Percentiles rank a stretch among this genome's conserved stretches.
Evolutionary conservation across 2,888 invertebrate genomes (phyloP).

Genomic region (Sepioteuthis lessoniana): DNA sequence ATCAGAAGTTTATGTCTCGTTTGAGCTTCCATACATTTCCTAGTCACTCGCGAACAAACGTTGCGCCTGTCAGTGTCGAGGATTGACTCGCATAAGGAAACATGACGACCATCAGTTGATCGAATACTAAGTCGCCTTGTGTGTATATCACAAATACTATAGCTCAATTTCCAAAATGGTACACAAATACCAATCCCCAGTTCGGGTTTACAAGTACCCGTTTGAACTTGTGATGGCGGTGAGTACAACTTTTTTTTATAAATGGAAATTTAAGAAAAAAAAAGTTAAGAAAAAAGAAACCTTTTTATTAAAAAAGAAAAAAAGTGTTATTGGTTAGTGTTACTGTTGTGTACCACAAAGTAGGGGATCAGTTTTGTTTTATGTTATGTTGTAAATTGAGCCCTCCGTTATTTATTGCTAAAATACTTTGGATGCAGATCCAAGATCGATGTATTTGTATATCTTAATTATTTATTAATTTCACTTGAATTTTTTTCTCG

Average conservation of each 20-base stretch:
- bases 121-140: not conserved
- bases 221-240: constrained; percentile 98
- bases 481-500: too few species aligned
- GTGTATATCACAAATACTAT: not conserved
- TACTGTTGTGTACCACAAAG: not conserved
- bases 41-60: not conserved
- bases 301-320: too few species aligned
- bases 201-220: constrained; percentile 94
- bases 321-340: not conserved
- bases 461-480: too few species aligned
- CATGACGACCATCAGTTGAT: not conserved
- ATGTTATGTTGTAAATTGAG: not conserved
- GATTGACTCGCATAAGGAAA: not conserved
- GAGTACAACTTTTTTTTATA: constrained; percentile 75
- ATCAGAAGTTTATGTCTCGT: not conserved
- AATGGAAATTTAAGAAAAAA: too few species aligned
- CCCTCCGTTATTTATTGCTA: too few species aligned
- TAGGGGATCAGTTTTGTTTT: not conserved
- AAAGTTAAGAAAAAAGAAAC: too few species aligned
- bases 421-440: not conserved
- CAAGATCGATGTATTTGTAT: not conserved
- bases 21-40: not conserved
- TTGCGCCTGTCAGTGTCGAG: not conserved
- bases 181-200: constrained; percentile 94
- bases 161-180: constrained; percentile 81